Evolutionary conservation across 2,888 invertebrate genomes (phyloP), one percentile per base, ranked within the genome.

Genomic region (Aleiodes testaceus): DNA sequence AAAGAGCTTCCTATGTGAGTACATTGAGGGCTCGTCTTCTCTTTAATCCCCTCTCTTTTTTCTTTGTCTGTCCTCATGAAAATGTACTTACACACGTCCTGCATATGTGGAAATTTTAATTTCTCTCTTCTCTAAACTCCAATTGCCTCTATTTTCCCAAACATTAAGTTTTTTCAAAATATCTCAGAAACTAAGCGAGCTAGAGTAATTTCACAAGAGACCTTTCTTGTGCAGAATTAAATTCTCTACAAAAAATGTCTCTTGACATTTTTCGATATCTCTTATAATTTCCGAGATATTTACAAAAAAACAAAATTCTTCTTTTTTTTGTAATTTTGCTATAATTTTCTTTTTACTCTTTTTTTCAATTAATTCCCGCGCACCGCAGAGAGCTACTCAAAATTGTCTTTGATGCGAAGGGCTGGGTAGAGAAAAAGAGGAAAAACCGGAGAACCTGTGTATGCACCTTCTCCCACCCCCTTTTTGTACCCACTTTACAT

Each of bases 401-500:
- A 45, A 47, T 7, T 63, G 44, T 45, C 63, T 63, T 63, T 63
- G 63, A 63, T 45, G 63, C 44, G 14, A 16, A 16, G 14, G 49
- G n/a, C 45, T 44, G 11, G n/a, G 7, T 55, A 30, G 20, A 26
- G 36, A 66, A 16, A 36, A 59, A 65, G 26, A 47, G n/a, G 49
- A 16, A 30, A 59, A 49, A 47, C 30, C 18, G 14, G 1, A 52
- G 63, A 18, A 63, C 45, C 18, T 63, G 63, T 59, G 36, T 44
- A 22, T 63, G 36, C 11, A 3, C 9, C 26, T 26, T 26, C 3
- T 5, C 26, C 26, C 5, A 3, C 26, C 26, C 26, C 26, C 3
- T 2, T 26, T 26, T 0, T 26, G 26, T 26, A 2, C 73, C 78
- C 80, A 80, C 81, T 82, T 79, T 79, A 75, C 76, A 72, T 69